Evolutionary conservation across 2,888 invertebrate genomes (phyloP), one percentile per base, ranked within the genome.

Genomic region (Pimpla rufipes): DNA sequence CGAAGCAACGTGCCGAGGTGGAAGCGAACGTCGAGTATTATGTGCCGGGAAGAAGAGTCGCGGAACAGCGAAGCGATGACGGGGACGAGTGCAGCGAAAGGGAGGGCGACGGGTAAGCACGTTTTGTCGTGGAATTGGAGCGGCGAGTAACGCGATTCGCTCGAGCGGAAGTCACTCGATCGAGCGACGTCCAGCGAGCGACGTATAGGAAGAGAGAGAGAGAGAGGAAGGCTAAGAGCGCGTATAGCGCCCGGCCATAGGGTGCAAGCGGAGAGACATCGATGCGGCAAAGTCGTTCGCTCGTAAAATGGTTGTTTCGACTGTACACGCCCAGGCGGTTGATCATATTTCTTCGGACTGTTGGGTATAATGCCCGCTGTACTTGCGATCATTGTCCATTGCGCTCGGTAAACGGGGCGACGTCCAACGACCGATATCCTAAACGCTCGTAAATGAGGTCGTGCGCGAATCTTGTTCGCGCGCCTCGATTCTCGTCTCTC

Each of bases 101-200:
- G 16, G n/a, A 67, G 7, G 29, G 59, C 21, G 50, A 62, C 29
- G 57, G 29, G 42, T 47, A 16, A 21, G 57, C 71, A 70, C 42
- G 70, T 77, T 71, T 81, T 70, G 64, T 57, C 70, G 70, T 64
- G 59, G 66, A 66, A 74, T 80, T 55, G 55, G 62, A 74, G 52
- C 62, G 42, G 37, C 59, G 75, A 59, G 50, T 71, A 79, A 70
- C 64, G 64, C 82, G 55, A 16, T 55, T 75, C 71, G 50, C 21
- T 57, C 75, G 40, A 66, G 37, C 79, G 75, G 70, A 83, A 79
- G 79, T 83, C 55, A 29, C 70, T 64, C 57, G 66, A 75, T 75
- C 70, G 66, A 71, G 70, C 47, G 59, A 40, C 71, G 62, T 16
- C 76, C 59, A 45, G 47, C 55, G 55, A 50, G 35, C n/a, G 66